Conservation (phyloP, 2,113 vertebrate species). For the Phaethon lepturus region DNA sequence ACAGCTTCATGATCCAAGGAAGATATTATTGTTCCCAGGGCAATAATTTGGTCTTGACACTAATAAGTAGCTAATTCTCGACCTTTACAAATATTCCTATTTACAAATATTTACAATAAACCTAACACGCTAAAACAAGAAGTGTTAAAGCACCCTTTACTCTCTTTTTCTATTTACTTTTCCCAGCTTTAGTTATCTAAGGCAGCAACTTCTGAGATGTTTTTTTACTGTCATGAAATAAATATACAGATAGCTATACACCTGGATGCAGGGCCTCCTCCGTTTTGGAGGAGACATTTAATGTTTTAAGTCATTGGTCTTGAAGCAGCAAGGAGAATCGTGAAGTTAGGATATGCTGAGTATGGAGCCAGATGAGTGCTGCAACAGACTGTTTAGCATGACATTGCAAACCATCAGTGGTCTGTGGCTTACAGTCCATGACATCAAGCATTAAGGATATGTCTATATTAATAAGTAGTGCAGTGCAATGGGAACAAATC, state of each 20-base stretch:
- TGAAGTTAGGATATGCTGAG: not conserved
- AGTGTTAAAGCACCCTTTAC: not conserved
- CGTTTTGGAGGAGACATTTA: not conserved
- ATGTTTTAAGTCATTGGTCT: not conserved
- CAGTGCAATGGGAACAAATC: not conserved
- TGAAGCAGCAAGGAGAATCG: not conserved
- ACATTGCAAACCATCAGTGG: not conserved
- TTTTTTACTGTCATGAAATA: not conserved
- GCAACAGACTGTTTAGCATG: not conserved
- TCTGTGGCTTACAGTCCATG: not conserved
- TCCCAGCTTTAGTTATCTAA: not conserved
- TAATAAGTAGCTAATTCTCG: not conserved
- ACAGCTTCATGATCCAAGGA: not conserved
- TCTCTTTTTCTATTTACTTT: not conserved
- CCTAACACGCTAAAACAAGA: not conserved
- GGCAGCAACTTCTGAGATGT: not conserved
- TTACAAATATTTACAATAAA: not conserved
- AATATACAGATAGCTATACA: not conserved
- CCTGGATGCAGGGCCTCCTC: not conserved
- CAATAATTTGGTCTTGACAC: not conserved
- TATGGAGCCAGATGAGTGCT: not conserved
- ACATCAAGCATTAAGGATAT: not conserved
- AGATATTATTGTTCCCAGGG: not conserved
- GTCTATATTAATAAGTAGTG: not conserved
- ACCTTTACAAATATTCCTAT: not conserved